A percentile compares a stretch with the other conserved stretches of the same genome.
phyloP scores from a whole-genome alignment of 2,113 vertebrate genomes.

The Acinonyx jubatus region DNA sequence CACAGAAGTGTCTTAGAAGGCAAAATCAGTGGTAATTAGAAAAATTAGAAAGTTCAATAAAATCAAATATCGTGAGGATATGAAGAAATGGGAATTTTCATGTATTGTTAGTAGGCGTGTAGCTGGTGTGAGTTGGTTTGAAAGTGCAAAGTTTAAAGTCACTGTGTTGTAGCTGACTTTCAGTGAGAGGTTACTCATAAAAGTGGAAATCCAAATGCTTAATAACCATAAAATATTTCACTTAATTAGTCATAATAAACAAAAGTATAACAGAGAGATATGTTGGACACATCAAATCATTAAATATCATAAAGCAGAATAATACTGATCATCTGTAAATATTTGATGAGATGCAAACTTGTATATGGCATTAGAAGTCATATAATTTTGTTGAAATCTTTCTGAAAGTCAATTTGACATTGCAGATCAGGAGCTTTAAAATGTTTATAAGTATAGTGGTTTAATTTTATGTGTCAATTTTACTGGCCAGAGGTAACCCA shows the following conservation, averaged over 20 bases:
- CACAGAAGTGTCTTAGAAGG: neutral
- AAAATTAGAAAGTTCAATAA: neutral
- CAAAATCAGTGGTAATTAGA: neutral
- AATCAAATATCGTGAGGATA: neutral
- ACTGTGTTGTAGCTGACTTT: neutral
- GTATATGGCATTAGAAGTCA: neutral
- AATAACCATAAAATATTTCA: neutral
- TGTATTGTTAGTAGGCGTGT: neutral
- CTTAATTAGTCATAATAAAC: neutral
- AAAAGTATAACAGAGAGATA: neutral
- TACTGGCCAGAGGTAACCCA: neutral
- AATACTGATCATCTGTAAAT: neutral
- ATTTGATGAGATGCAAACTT: neutral
- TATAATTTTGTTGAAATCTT: neutral
- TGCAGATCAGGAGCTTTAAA: neutral
- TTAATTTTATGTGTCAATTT: neutral
- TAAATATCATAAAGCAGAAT: neutral
- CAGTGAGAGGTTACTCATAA: neutral
- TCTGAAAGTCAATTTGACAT: neutral
- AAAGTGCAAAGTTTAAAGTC: neutral
- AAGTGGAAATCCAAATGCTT: neutral
- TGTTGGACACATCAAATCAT: neutral
- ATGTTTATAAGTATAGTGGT: neutral
- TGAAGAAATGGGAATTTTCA: neutral
- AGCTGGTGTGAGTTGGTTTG: neutral